Evolutionary conservation across 2,888 invertebrate genomes (phyloP).

Genomic region (Torymus aiolomorphi): DNA sequence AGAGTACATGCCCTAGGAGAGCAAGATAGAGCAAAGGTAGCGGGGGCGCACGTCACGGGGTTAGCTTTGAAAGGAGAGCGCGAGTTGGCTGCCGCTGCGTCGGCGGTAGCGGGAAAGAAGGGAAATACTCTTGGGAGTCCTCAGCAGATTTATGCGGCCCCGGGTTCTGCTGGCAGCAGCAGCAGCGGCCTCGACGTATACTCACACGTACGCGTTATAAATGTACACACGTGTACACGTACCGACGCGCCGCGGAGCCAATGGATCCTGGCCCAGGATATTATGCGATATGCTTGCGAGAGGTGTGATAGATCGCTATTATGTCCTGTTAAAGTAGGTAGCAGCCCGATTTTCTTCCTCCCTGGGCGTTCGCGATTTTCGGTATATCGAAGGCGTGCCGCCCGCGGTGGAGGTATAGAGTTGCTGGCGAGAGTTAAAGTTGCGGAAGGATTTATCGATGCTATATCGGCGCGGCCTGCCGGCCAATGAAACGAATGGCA

Average conservation of each 20-base stretch:
- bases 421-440: too few relatives aligned
- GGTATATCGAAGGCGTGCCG: too few relatives aligned
- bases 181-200: constrained; percentile 57
- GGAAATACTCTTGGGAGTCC: constrained; percentile 73
- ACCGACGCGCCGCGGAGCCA: constrained; percentile 51
- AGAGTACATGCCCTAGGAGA: neutral
- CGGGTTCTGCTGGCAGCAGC: constrained; percentile 63
- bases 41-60: neutral
- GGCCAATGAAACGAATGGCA: too few relatives aligned
- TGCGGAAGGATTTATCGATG: too few relatives aligned
- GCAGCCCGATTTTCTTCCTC: constrained; percentile 41
- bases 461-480: too few relatives aligned
- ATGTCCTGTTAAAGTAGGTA: constrained; percentile 69
- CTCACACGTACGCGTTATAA: constrained; percentile 5
- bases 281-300: constrained; percentile 71
- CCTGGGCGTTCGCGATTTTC: neutral
- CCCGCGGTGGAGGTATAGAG: too few relatives aligned
- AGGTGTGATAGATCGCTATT: constrained; percentile 72
- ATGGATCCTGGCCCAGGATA: constrained; percentile 67
- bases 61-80: constrained; percentile 11
- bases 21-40: neutral
- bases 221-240: neutral
- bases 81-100: constrained; percentile 16
- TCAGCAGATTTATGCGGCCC: constrained; percentile 74
- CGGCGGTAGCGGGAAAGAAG: constrained; percentile 61